These are phyloP conservation scores for Sarcophaga variegata DNA, from an alignment of 2,888 invertebrate genomes.

Conservation along the genomic window DNA sequence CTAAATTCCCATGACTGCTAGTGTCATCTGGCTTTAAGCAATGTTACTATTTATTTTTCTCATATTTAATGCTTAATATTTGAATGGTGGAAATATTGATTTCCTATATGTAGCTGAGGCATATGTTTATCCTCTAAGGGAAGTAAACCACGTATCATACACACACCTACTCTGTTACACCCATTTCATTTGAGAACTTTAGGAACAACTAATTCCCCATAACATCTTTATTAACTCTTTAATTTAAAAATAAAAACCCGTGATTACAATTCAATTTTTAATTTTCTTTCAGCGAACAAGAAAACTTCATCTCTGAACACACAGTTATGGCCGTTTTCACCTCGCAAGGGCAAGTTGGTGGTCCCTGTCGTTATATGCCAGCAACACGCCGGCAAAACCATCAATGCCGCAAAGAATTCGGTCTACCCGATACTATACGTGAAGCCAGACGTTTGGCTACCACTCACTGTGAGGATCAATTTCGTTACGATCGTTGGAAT, in stretches of 20 bases:
- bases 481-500: constrained; percentile 88
- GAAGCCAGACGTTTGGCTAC: constrained; percentile 85
- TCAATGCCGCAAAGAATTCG: constrained; percentile 85
- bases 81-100: too few species aligned
- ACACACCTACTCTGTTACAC: too few species aligned
- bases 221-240: not conserved
- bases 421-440: constrained; percentile 83
- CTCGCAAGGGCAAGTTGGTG: constrained; percentile 81
- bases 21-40: too few species aligned
- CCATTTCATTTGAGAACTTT: too few species aligned
- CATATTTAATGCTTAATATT: too few species aligned
- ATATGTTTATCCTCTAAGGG: too few species aligned
- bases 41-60: too few species aligned
- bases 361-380: constrained; percentile 84
- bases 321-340: constrained; percentile 82
- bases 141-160: too few species aligned
- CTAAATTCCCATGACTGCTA: too few species aligned
- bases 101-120: too few species aligned
- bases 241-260: not conserved
- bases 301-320: constrained; percentile 81
- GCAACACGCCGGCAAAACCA: constrained; percentile 85
- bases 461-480: constrained; percentile 85
- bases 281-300: constrained; percentile 77
- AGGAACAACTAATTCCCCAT: not conserved
- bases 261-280: not conserved